These are phyloP conservation scores for Polyommatus icarus DNA, from an alignment of 2,888 invertebrate genomes.

Conservation along the genomic window DNA sequence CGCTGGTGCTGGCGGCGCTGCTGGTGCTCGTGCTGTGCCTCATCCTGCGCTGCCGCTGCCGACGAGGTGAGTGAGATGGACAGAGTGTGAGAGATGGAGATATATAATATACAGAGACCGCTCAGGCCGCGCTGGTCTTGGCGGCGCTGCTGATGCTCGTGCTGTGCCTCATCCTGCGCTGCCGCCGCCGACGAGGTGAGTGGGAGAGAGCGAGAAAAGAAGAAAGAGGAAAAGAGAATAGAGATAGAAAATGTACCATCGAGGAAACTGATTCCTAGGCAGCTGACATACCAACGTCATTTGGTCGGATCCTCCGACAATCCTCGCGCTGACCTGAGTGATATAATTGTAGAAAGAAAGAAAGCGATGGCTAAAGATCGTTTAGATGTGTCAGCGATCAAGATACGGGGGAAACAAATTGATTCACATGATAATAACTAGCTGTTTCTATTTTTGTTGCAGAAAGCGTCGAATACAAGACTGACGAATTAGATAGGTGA, in stretches of 20 bases:
- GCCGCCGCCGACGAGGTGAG: slow-evolving; percentile 67
- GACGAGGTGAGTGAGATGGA: slow-evolving; percentile 57
- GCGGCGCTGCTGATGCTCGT: slow-evolving; percentile 70
- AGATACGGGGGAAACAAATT: neutral
- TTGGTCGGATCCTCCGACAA: no score
- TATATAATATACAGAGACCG: slow-evolving; percentile 60
- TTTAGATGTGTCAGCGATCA: neutral
- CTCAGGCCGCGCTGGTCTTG: slow-evolving; percentile 70
- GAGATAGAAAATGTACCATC: no score
- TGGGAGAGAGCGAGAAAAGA: neutral
- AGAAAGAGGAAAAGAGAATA: neutral
- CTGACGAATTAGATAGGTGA: slow-evolving; percentile 91
- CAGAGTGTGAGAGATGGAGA: neutral
- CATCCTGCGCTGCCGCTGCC: slow-evolving; percentile 63
- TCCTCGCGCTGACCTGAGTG: no score
- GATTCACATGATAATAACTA: neutral
- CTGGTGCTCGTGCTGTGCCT: slow-evolving; percentile 71
- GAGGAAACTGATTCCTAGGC: no score
- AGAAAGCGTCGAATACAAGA: slow-evolving; percentile 92
- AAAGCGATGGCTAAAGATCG: no score
- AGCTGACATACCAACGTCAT: no score
- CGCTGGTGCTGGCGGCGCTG: slow-evolving; percentile 69
- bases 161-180: slow-evolving; percentile 68
- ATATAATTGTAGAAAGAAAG: no score
- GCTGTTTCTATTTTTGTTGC: slow-evolving; percentile 57